phyloP scores from a whole-genome alignment of 2,888 invertebrate species.

The Agrotis segetum region DNA sequence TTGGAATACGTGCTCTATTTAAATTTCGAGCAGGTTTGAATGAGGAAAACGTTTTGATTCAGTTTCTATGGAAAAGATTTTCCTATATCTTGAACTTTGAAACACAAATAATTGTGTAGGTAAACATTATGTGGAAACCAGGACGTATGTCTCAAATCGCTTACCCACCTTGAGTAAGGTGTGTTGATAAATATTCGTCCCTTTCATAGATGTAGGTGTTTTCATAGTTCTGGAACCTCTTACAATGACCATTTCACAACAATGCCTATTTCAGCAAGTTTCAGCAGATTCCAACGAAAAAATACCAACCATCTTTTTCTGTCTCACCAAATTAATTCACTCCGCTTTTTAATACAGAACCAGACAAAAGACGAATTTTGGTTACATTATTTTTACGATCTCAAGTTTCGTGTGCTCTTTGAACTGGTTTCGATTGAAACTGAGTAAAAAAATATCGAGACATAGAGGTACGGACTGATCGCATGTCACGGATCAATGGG shows the following conservation, averaged over 20 bases:
- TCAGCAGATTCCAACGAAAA: slow-evolving; percentile 4
- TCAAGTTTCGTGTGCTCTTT: slow-evolving; percentile 86
- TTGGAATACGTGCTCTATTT: slow-evolving; percentile 31
- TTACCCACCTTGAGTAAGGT: too few species aligned
- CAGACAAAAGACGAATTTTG: slow-evolving; percentile 53
- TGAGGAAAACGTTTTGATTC: background rate
- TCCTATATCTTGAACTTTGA: background rate
- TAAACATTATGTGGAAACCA: too few species aligned
- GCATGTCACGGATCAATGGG: slow-evolving; percentile 81
- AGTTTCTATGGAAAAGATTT: background rate
- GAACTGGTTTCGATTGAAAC: slow-evolving; percentile 85
- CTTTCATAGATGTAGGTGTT: background rate
- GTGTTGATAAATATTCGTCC: too few species aligned
- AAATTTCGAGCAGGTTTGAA: slow-evolving; percentile 1
- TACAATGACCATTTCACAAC: background rate
- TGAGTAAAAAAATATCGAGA: slow-evolving; percentile 79
- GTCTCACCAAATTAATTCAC: slow-evolving; percentile 29
- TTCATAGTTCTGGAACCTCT: background rate
- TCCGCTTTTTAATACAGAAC: slow-evolving; percentile 65
- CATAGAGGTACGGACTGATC: slow-evolving; percentile 76
- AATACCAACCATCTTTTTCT: background rate
- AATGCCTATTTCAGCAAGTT: background rate
- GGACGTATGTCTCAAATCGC: too few species aligned
- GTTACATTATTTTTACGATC: slow-evolving; percentile 72
- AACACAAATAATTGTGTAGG: too few species aligned